phyloP scores from a whole-genome alignment of 2,888 invertebrate genomes.

The Onchidella celtica region DNA sequence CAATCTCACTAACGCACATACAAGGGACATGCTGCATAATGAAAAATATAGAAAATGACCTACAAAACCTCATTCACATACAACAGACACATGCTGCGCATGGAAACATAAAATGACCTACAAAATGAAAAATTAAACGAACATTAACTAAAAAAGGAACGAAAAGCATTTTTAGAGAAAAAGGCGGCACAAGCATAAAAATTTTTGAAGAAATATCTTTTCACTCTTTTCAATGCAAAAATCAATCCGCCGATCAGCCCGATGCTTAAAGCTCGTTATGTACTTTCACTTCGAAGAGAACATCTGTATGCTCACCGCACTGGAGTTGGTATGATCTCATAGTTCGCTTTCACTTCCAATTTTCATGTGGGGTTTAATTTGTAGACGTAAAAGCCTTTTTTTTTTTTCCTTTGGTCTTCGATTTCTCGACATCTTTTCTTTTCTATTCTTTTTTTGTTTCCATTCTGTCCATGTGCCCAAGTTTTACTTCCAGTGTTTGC shows the following conservation, averaged over 20 bases:
- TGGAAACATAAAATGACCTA: conserved; percentile 14
- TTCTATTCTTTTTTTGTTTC: conserved; percentile 15
- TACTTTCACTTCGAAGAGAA: not conserved
- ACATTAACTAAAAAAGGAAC: not conserved
- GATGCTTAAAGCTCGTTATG: not conserved
- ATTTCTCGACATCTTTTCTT: conserved; percentile 13
- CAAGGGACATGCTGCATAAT: not conserved
- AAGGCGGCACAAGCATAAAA: not conserved
- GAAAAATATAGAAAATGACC: too few species aligned
- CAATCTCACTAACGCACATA: not conserved
- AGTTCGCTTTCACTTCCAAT: too few species aligned
- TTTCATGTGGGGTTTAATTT: too few species aligned
- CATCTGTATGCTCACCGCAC: not conserved
- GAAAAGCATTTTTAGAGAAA: conserved; percentile 12
- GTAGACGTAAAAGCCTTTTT: too few species aligned
- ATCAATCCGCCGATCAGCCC: not conserved
- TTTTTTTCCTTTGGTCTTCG: not conserved
- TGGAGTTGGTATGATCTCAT: too few species aligned
- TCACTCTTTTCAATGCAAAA: not conserved
- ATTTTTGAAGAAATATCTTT: not conserved
- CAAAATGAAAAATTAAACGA: conserved; percentile 13
- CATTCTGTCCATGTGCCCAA: not conserved
- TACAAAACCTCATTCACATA: too few species aligned
- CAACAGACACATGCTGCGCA: too few species aligned
- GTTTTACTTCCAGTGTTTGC: not conserved